phyloP scores from a whole-genome alignment of 2,888 invertebrate species.

The Drosophila meridionalis region DNA sequence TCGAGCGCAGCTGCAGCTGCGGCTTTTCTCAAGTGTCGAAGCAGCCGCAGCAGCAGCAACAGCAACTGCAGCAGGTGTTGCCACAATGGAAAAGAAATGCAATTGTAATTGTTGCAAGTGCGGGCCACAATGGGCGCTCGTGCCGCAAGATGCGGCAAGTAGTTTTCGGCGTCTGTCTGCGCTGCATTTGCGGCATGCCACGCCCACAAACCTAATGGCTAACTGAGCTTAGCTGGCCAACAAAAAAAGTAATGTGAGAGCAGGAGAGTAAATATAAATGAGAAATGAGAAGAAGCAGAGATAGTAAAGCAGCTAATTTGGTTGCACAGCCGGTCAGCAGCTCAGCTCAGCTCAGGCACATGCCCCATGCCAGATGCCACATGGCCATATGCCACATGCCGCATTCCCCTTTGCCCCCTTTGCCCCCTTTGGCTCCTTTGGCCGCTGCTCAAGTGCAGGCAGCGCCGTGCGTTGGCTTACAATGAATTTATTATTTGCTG shows the following conservation, averaged over 20 bases:
- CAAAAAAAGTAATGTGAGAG: background rate
- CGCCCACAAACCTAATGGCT: constrained; percentile 69
- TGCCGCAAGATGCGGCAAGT: constrained; percentile 28
- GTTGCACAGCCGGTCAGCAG: constrained; percentile 43
- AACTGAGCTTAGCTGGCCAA: constrained; percentile 42
- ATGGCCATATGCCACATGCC: background rate
- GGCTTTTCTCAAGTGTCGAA: constrained; percentile 48
- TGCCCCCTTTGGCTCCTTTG: background rate
- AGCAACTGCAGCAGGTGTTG: constrained; percentile 18
- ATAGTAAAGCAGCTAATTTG: constrained; percentile 62
- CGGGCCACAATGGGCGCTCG: constrained; percentile 8
- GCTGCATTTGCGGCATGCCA: constrained; percentile 64
- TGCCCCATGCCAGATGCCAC: background rate
- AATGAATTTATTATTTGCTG: constrained; percentile 82
- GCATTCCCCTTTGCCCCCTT: background rate
- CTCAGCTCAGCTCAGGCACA: constrained; percentile 1
- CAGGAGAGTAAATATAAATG: no score
- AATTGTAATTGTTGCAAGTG: constrained; percentile 32
- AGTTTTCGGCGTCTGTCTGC: constrained; percentile 14
- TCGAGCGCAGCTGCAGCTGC: constrained; percentile 56
- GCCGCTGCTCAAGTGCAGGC: constrained; percentile 27
- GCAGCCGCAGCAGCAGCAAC: background rate
- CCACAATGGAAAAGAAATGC: constrained; percentile 23
- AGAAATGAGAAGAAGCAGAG: background rate
- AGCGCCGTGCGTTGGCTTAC: constrained; percentile 55